Conservation (phyloP, 2,888 invertebrate species). For the Lysandra bellargus region DNA sequence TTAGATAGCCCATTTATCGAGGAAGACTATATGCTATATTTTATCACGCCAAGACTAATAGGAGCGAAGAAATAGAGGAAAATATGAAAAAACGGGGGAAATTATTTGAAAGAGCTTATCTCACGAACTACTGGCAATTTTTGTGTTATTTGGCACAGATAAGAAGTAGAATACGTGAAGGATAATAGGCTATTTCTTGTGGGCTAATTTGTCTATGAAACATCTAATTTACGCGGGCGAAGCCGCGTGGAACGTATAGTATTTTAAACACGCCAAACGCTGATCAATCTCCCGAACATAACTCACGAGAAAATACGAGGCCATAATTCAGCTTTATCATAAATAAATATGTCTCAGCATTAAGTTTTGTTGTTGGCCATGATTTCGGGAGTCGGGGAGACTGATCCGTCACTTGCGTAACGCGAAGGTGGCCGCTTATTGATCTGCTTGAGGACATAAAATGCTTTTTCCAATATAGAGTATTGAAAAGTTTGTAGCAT, state of each 20-base stretch:
- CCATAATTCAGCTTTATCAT: constrained; percentile 20
- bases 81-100: too few relatives aligned
- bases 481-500: background rate
- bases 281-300: background rate
- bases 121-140: too few relatives aligned
- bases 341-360: constrained; percentile 12
- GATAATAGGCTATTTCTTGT: too few relatives aligned
- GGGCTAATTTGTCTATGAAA: too few relatives aligned
- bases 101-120: too few relatives aligned
- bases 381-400: background rate
- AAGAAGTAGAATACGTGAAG: too few relatives aligned
- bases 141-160: too few relatives aligned
- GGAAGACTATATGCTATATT: too few relatives aligned
- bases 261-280: background rate
- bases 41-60: too few relatives aligned
- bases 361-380: constrained; percentile 11
- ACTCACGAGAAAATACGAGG: background rate
- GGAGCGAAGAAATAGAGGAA: too few relatives aligned
- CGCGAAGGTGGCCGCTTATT: background rate
- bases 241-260: background rate
- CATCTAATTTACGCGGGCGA: too few relatives aligned
- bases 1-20: too few relatives aligned
- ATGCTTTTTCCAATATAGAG: background rate
- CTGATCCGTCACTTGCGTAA: background rate
- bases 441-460: background rate